Evolutionary conservation across 2,797 vertebrate species (phyloP).

Genomic region (Eurystomus glaucurus): DNA sequence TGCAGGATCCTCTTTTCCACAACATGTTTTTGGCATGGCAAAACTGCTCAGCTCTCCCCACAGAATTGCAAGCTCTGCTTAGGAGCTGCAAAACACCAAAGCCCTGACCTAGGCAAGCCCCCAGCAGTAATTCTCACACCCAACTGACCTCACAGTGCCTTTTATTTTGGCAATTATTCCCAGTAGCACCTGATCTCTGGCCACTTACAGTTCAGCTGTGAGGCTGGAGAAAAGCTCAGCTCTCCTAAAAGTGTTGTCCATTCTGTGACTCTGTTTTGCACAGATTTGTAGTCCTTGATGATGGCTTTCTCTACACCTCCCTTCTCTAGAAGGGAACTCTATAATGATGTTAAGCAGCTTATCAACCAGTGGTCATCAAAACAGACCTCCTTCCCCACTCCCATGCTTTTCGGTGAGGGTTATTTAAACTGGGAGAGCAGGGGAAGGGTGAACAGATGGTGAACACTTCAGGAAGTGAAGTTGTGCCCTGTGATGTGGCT

Average conservation of each 20-base stretch:
- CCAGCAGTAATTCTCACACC: neutral
- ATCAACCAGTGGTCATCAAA: neutral
- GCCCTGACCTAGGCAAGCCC: neutral
- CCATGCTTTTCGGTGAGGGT: neutral
- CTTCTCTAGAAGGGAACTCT: neutral
- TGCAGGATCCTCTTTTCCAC: neutral
- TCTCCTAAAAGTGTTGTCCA: neutral
- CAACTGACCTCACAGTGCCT: constrained; percentile 3
- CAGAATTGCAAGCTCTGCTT: neutral
- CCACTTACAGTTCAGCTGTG: neutral
- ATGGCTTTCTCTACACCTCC: neutral
- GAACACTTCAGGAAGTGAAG: neutral
- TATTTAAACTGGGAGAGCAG: neutral
- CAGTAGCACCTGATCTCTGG: constrained; percentile 20
- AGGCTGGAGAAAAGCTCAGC: constrained; percentile 35
- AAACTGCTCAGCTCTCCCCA: neutral
- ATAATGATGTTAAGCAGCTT: neutral
- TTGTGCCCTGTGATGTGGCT: neutral
- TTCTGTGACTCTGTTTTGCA: neutral
- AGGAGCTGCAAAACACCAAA: neutral
- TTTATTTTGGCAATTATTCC: constrained; percentile 20
- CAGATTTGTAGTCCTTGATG: neutral
- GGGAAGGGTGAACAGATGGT: neutral
- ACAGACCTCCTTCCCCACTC: neutral
- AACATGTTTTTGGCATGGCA: constrained; percentile 5